Conservation (phyloP, 2,113 vertebrate genomes). For the Lanius collurio region DNA sequence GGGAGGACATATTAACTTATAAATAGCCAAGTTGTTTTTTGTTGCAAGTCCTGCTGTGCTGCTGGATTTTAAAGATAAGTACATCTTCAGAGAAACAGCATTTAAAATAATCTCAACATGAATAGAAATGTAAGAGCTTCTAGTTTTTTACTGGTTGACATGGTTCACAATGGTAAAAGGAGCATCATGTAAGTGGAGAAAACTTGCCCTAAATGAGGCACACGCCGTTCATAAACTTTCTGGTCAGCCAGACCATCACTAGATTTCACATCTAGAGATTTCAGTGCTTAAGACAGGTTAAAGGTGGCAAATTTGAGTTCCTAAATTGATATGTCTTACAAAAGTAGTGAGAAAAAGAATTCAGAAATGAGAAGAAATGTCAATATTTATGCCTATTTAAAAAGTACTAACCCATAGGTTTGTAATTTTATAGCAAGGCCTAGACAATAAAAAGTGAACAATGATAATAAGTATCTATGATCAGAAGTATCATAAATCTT, state of each 20-base stretch:
- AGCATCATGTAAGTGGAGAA: neutral
- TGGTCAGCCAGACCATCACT: neutral
- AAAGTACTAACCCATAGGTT: neutral
- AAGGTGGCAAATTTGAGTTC: neutral
- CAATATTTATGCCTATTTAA: neutral
- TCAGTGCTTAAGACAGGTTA: neutral
- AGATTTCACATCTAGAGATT: neutral
- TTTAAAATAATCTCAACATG: neutral
- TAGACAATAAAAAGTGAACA: neutral
- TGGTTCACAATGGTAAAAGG: neutral
- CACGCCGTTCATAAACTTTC: fast-evolving
- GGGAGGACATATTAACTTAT: neutral
- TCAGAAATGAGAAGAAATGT: neutral
- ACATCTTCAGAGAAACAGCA: neutral
- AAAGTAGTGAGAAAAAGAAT: neutral
- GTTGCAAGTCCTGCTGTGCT: neutral
- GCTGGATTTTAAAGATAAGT: neutral
- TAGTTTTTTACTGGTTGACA: neutral
- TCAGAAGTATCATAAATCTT: neutral
- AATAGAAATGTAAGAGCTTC: neutral
- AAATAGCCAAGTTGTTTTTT: fast-evolving
- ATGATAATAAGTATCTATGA: neutral
- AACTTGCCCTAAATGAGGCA: neutral
- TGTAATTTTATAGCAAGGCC: neutral
- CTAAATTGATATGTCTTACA: neutral